Percentiles rank a stretch among this genome's conserved stretches.
These are phyloP conservation scores for Solenodon paradoxus DNA, from an alignment of 2,113 vertebrate species.

Conservation along the genomic window DNA sequence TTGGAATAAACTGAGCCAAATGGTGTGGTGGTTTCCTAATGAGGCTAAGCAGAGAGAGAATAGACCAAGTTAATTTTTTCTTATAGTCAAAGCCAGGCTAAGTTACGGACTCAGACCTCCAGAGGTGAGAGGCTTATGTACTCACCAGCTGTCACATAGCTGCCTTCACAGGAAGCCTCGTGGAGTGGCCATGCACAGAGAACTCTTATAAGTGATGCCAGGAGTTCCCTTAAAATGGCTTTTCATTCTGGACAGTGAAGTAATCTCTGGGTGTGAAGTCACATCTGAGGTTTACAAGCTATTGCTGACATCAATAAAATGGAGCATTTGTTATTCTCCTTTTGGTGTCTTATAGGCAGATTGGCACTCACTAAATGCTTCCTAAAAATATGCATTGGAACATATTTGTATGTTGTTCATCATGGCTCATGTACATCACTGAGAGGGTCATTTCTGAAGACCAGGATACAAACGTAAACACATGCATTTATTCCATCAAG, in stretches of 20 bases:
- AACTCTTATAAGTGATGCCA: conserved; percentile 44
- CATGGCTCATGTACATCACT: background rate
- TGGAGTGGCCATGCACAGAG: background rate
- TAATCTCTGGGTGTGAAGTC: conserved; percentile 53
- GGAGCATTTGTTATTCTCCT: background rate
- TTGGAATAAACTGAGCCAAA: background rate
- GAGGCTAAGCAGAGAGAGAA: conserved; percentile 44
- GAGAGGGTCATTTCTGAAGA: background rate
- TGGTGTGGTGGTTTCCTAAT: conserved; percentile 54
- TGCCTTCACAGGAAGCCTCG: background rate
- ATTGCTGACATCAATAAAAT: conserved; percentile 44
- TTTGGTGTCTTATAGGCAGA: background rate
- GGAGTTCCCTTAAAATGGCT: conserved; percentile 41
- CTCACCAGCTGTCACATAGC: conserved; percentile 22
- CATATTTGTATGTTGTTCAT: background rate
- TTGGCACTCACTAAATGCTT: background rate
- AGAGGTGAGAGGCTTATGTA: background rate
- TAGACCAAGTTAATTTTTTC: conserved; percentile 25
- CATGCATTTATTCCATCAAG: background rate
- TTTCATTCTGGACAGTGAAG: conserved; percentile 47
- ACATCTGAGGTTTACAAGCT: conserved; percentile 45
- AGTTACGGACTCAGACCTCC: conserved; percentile 35
- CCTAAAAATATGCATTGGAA: conserved; percentile 59
- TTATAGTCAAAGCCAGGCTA: conserved; percentile 14
- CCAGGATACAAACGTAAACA: background rate